These are phyloP conservation scores for Malaclemys terrapin DNA, from an alignment of 2,113 vertebrate species.

Conservation along the genomic window DNA sequence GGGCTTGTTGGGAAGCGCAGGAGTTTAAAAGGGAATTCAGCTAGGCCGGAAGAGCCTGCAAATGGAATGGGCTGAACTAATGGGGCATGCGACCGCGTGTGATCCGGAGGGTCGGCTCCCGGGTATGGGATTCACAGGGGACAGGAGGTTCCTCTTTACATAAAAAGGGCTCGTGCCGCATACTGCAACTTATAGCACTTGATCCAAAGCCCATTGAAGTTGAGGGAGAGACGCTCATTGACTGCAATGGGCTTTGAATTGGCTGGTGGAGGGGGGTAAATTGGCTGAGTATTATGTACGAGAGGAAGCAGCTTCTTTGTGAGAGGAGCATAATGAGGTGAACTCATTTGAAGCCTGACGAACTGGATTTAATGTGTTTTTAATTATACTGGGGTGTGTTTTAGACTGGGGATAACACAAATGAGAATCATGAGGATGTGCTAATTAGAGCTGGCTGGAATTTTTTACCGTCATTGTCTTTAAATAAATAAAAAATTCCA, in stretches of 20 bases:
- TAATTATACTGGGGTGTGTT: not conserved
- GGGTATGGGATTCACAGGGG: not conserved
- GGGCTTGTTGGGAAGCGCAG: not conserved
- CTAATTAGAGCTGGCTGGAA: not conserved
- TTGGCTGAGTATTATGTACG: rapidly evolving
- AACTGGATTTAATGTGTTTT: not conserved
- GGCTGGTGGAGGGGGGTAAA: not conserved
- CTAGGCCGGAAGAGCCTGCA: not conserved
- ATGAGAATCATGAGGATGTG: not conserved
- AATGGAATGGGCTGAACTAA: not conserved
- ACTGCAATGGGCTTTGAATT: not conserved
- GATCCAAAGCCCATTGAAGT: rapidly evolving
- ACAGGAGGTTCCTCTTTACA: not conserved
- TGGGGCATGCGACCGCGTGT: not conserved
- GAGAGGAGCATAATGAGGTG: not conserved
- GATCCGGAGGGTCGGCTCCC: not conserved
- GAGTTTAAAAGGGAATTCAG: not conserved
- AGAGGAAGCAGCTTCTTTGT: not conserved
- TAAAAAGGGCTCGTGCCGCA: not conserved
- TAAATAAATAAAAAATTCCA: not conserved
- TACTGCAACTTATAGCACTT: rapidly evolving
- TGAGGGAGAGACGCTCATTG: not conserved
- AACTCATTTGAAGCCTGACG: not conserved
- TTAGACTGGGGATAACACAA: not conserved
- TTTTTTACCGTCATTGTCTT: not conserved